Percentiles rank a stretch among this genome's conserved stretches.
Conservation (phyloP, 2,888 invertebrate genomes). For the Anagyrus pseudococci region DNA sequence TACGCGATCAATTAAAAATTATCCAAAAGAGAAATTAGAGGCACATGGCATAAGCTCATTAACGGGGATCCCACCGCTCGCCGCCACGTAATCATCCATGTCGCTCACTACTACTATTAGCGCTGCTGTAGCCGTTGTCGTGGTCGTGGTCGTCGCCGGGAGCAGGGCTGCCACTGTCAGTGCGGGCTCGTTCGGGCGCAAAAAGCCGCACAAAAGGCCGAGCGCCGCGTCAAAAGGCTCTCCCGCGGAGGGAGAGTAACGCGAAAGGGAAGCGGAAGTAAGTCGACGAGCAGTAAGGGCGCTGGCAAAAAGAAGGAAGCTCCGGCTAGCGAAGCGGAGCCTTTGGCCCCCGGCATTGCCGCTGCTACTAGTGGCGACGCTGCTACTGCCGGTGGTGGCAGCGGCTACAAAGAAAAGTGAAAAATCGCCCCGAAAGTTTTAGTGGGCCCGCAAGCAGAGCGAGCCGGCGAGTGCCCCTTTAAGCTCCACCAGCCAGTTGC, state of each 20-base stretch:
- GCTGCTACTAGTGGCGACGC: neutral
- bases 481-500: slow-evolving; percentile 2
- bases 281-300: slow-evolving; percentile 15
- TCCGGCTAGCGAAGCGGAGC: neutral
- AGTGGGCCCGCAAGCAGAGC: neutral
- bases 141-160: no score
- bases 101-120: no score
- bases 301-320: neutral
- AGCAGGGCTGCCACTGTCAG: no score
- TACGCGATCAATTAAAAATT: no score
- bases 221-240: no score
- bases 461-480: slow-evolving; percentile 23
- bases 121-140: no score
- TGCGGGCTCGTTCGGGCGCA: slow-evolving; percentile 1
- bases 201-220: neutral
- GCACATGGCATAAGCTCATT: no score
- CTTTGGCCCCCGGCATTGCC: no score
- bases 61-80: no score
- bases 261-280: slow-evolving; percentile 35
- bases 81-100: no score
- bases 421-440: slow-evolving; percentile 33
- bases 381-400: neutral
- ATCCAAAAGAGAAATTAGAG: no score
- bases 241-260: slow-evolving; percentile 12
- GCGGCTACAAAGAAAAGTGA: slow-evolving; percentile 32